These are phyloP conservation scores for Megatriorchis doriae DNA, from an alignment of 2,113 vertebrate genomes.

Conservation along the genomic window DNA sequence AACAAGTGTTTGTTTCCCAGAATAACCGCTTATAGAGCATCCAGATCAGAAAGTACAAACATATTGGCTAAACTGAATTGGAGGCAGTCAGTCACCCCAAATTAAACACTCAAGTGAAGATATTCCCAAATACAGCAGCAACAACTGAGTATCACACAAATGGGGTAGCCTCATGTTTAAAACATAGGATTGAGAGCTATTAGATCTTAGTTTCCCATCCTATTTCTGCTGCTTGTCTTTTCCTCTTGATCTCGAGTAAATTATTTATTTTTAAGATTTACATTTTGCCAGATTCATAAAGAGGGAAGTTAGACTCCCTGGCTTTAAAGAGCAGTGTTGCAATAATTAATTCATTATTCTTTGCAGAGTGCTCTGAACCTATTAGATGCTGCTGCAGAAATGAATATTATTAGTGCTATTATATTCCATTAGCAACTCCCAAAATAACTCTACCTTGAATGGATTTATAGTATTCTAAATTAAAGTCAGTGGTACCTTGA, in stretches of 20 bases:
- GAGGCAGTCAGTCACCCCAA: neutral
- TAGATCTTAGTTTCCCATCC: constrained; percentile 4
- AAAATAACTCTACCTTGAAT: neutral
- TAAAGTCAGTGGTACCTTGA: neutral
- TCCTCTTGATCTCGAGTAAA: constrained; percentile 32
- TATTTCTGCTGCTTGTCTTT: constrained; percentile 5
- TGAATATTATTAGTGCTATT: neutral
- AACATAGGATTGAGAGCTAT: neutral
- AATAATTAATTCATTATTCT: constrained; percentile 51
- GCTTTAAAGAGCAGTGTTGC: neutral
- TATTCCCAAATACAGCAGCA: constrained; percentile 21
- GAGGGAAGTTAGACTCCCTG: neutral
- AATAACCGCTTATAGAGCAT: neutral
- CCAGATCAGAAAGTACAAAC: constrained; percentile 17
- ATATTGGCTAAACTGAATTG: constrained; percentile 24
- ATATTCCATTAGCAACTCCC: neutral
- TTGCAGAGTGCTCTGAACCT: neutral
- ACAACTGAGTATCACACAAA: neutral
- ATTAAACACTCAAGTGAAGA: constrained; percentile 24
- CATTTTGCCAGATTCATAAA: constrained; percentile 14
- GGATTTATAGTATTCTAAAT: neutral
- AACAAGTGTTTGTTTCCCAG: neutral
- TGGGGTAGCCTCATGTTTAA: constrained; percentile 10
- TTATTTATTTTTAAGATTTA: constrained; percentile 31
- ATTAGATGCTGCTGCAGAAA: neutral